Base-by-base conservation (phyloP, 2,797 vertebrate genomes). In the Periophthalmus magnuspinnatus region DNA sequence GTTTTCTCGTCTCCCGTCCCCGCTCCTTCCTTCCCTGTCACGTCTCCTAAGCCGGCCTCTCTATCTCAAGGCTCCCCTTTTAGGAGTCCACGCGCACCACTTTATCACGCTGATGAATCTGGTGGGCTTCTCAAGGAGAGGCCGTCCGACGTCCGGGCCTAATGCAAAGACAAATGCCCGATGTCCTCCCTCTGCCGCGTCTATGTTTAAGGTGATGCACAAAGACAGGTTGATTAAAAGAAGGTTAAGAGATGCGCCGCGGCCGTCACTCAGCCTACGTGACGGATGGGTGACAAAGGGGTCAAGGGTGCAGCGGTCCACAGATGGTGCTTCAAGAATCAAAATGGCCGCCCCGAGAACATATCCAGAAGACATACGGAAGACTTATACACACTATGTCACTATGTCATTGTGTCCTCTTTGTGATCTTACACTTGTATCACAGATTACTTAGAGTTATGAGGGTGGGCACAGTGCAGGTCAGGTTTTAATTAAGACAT, bases 181-280 rank as follows among this genome's bases (percentile, higher is more conserved):
- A 80, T 75, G 74, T 76, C 82, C 77, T 73, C 77, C 58, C 28
- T 76, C 78, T 77, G 76, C 60, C 11, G 63, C 82, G 69, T 84
- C 85, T 87, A 83, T 87, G 86, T 90, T 87, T 86, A 89, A 89
- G 86, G 86, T 91, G 85, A 93, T 91, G 85, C 82, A 78, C 82
- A 82, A 86, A 84, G 93, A 93, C 92, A 90, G 90, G 89, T 91
- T 92, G 91, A 94, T 94, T 93, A 90, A 94, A 90, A 91, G 89
- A 84, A 91, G 90, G 91, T 90, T 92, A 91, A 88, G 87, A 84
- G 90, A 91, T 90, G 86, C 50, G 65, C 79, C 33, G 74, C 75
- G 73, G 71, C 85, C 67, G 90, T 91, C 93, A 87, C 79, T 93
- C 91, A 90, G 82, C 82, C 78, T 10, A 68, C 41, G 60, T 91